Evolutionary conservation across 1,140 invertebrate genomes (phyloP).

Genomic region (Agrilus planipennis): DNA sequence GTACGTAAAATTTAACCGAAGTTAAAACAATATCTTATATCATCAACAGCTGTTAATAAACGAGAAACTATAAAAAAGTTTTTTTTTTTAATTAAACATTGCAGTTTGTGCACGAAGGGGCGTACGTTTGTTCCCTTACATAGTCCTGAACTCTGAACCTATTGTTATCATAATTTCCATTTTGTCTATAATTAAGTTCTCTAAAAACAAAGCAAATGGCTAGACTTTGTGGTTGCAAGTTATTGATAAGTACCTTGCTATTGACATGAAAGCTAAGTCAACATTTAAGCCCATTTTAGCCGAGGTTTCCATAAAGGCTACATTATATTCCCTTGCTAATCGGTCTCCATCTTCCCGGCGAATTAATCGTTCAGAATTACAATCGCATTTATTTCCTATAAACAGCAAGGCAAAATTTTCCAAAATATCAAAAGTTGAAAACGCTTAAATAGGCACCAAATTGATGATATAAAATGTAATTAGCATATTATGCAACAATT

Average conservation of each 20-base stretch:
- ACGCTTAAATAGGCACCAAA: too few species aligned
- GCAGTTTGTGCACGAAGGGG: slow-evolving; percentile 38
- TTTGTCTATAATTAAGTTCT: slow-evolving; percentile 48
- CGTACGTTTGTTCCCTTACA: slow-evolving; percentile 48
- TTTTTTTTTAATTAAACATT: too few species aligned
- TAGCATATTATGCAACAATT: not conserved
- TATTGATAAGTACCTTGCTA: slow-evolving; percentile 46
- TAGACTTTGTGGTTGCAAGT: not conserved
- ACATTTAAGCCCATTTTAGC: slow-evolving; percentile 78
- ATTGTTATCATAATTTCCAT: slow-evolving; percentile 40
- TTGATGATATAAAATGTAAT: too few species aligned
- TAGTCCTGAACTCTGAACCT: slow-evolving; percentile 59
- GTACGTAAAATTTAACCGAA: too few species aligned
- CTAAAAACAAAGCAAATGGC: slow-evolving; percentile 35
- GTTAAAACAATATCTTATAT: too few species aligned
- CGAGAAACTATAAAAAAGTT: too few species aligned
- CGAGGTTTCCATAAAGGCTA: slow-evolving; percentile 79
- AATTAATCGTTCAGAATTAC: slow-evolving; percentile 58
- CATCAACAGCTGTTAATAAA: too few species aligned
- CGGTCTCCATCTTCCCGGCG: slow-evolving; percentile 70
- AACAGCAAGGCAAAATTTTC: too few species aligned
- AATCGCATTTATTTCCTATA: slow-evolving; percentile 76
- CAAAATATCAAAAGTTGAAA: too few species aligned
- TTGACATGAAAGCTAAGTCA: slow-evolving; percentile 66
- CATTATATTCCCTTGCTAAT: slow-evolving; percentile 67